Conservation (phyloP, 2,888 invertebrate species). For the Spatulosminthurus flaviceps region DNA sequence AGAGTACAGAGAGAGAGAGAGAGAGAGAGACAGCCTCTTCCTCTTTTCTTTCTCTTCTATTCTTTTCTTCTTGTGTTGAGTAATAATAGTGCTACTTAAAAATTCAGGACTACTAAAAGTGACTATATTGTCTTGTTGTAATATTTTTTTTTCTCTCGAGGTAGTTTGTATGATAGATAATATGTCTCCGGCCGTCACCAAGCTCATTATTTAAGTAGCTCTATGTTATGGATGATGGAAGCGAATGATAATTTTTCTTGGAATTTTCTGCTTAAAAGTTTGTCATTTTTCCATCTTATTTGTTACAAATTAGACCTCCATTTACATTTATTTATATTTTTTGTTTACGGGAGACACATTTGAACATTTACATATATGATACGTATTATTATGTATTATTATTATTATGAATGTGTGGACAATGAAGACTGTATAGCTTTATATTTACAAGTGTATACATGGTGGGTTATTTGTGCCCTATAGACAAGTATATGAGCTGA, state of each 20-base stretch:
- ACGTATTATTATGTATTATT: no score
- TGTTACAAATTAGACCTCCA: neutral
- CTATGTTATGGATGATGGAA: constrained; percentile 12
- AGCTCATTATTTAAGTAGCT: constrained; percentile 1
- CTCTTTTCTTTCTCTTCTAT: no score
- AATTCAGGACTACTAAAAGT: neutral
- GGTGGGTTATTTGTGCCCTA: no score
- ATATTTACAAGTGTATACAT: no score
- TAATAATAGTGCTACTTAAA: no score
- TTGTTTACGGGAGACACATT: neutral
- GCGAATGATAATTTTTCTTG: constrained; percentile 7
- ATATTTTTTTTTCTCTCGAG: neutral
- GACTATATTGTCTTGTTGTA: neutral
- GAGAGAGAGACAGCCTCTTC: no score
- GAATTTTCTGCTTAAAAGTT: neutral
- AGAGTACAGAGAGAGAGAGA: no score
- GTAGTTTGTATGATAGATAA: neutral
- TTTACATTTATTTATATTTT: neutral
- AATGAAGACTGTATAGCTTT: no score
- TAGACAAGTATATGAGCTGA: no score
- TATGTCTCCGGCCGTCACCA: neutral
- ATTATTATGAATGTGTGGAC: no score
- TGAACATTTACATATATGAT: no score
- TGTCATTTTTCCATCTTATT: neutral
- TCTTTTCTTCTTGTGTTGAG: no score